phyloP scores from a whole-genome alignment of 2,888 invertebrate species.

The Stramonita haemastoma region DNA sequence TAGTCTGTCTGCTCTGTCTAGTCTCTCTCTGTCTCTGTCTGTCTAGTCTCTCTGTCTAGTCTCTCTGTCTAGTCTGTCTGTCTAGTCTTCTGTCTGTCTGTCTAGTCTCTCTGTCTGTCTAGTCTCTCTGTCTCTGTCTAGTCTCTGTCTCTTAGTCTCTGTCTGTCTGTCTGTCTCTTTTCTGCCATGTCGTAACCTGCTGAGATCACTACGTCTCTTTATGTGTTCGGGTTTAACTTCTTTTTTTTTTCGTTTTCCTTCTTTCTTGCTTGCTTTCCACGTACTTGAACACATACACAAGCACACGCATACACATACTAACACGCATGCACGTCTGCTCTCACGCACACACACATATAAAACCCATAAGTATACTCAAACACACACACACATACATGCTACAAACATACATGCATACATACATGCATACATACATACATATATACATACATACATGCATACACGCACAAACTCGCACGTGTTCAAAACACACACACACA shows the following conservation, averaged over 20 bases:
- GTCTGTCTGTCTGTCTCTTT: background rate
- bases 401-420: background rate
- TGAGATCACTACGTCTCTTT: background rate
- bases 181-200: background rate
- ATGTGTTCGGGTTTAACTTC: background rate
- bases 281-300: no score
- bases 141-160: slow-evolving; percentile 6
- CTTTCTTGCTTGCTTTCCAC: no score
- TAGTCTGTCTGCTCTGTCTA: no score
- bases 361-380: background rate
- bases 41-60: no score
- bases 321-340: no score
- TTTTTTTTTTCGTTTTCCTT: no score
- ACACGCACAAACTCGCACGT: no score
- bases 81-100: background rate
- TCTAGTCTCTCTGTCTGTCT: background rate
- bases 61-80: no score
- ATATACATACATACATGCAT: background rate
- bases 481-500: background rate
- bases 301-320: no score
- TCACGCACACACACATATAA: no score
- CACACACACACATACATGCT: background rate
- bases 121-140: background rate
- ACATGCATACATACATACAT: background rate
- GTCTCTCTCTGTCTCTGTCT: no score